phyloP scores from a whole-genome alignment of 1,140 invertebrate genomes.

The Nephotettix cincticeps region DNA sequence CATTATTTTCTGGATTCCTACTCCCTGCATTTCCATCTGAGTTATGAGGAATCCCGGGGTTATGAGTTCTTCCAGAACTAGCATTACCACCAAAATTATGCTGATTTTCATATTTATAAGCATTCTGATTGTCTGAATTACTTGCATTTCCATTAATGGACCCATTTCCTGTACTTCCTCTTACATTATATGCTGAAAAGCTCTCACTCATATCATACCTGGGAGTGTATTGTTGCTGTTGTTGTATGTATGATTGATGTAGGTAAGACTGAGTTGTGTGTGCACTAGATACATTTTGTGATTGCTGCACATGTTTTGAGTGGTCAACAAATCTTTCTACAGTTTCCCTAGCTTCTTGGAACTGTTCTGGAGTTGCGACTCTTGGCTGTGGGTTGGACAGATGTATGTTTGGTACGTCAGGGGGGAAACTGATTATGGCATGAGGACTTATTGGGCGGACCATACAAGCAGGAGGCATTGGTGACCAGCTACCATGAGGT shows the following conservation, averaged over 20 bases:
- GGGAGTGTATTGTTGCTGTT: not conserved
- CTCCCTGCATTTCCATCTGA: not conserved
- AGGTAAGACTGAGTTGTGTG: slow-evolving; percentile 1
- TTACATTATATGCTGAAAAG: not conserved
- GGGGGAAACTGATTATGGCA: slow-evolving; percentile 38
- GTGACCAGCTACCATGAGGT: slow-evolving; percentile 32
- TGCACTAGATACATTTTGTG: not conserved
- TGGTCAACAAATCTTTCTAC: not conserved
- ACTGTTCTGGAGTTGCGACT: not conserved
- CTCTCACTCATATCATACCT: not conserved
- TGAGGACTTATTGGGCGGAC: slow-evolving; percentile 33
- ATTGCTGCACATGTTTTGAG: slow-evolving; percentile 11
- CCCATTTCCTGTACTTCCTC: not conserved
- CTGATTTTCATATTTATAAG: too few species aligned
- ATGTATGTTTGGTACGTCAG: slow-evolving; percentile 32
- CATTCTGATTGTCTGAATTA: not conserved
- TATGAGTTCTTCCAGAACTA: too few species aligned
- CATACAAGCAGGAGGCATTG: slow-evolving; percentile 33
- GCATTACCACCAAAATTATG: too few species aligned
- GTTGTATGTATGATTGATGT: not conserved
- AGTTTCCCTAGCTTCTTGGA: slow-evolving; percentile 1
- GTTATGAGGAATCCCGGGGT: not conserved
- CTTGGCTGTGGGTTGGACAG: slow-evolving; percentile 12
- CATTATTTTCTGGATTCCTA: not conserved
- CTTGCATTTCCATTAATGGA: not conserved